Percentiles rank a stretch among this genome's conserved stretches.
phyloP scores from a whole-genome alignment of 2,888 invertebrate species.

The Nasonovia ribisnigri region DNA sequence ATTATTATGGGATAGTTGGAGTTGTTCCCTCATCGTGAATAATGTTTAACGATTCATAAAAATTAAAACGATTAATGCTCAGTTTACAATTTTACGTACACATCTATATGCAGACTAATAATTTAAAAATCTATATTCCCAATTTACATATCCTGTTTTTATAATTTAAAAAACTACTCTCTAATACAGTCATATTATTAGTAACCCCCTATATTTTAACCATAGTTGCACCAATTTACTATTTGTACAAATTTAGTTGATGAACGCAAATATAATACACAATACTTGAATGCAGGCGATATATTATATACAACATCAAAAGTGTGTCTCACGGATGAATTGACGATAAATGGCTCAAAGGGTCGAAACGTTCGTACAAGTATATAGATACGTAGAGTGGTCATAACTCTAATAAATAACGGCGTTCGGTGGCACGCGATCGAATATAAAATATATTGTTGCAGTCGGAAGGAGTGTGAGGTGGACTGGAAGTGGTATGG shows the following conservation, averaged over 20 bases:
- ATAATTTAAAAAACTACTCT: not conserved
- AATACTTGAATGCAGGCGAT: not conserved
- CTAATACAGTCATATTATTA: not conserved
- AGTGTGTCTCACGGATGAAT: not conserved
- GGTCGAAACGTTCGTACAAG: not conserved
- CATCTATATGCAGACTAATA: not conserved
- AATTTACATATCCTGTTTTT: too few relatives aligned
- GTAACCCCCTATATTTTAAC: not conserved
- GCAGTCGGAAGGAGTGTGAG: slow-evolving; percentile 28
- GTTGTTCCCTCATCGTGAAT: not conserved
- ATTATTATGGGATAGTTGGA: not conserved
- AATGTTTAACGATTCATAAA: not conserved
- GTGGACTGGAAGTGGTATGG: slow-evolving; percentile 43
- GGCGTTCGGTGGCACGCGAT: slow-evolving; percentile 8
- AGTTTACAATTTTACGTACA: not conserved
- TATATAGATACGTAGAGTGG: not conserved
- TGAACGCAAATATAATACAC: not conserved
- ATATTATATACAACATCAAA: not conserved
- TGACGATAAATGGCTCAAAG: not conserved
- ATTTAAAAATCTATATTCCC: not conserved
- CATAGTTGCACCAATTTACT: not conserved
- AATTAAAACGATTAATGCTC: not conserved
- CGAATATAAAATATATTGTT: not conserved
- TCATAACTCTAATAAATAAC: slow-evolving; percentile 13
- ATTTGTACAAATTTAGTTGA: not conserved